Evolutionary conservation across 2,113 vertebrate species (phyloP).

Genomic region (Canis aureus): DNA sequence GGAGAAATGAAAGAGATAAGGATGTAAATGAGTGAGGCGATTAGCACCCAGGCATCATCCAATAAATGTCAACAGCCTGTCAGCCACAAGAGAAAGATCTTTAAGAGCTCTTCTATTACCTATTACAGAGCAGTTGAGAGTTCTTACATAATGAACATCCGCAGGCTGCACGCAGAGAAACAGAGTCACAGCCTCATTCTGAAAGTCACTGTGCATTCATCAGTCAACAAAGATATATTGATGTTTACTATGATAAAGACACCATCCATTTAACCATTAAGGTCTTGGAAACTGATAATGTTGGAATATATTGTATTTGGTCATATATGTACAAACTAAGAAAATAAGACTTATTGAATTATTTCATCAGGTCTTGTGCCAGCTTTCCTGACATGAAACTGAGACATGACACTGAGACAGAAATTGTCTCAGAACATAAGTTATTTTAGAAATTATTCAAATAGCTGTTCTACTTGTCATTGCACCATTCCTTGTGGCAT

Average conservation of each 20-base stretch:
- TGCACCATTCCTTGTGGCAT: not conserved
- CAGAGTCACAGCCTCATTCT: not conserved
- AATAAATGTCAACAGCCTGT: slow-evolving; percentile 75
- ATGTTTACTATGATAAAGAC: not conserved
- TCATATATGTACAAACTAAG: not conserved
- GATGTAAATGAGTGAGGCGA: slow-evolving; percentile 78
- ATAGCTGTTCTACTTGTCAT: not conserved
- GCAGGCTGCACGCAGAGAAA: not conserved
- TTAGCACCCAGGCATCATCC: slow-evolving; percentile 75
- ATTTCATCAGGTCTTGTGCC: not conserved
- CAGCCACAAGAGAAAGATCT: slow-evolving; percentile 57
- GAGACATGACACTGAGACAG: not conserved
- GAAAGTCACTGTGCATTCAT: not conserved
- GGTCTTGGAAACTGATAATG: not conserved
- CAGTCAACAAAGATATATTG: not conserved
- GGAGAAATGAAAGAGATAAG: slow-evolving; percentile 67
- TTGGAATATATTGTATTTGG: not conserved
- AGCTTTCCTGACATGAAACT: not conserved
- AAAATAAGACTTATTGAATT: not conserved
- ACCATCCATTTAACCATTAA: not conserved
- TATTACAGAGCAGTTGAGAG: slow-evolving; percentile 2
- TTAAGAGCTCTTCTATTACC: slow-evolving; percentile 48
- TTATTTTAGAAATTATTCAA: not conserved
- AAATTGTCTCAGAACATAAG: slow-evolving; percentile 33
- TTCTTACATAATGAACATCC: not conserved